phyloP scores from a whole-genome alignment of 2,113 vertebrate genomes.

The Pogona vitticeps region DNA sequence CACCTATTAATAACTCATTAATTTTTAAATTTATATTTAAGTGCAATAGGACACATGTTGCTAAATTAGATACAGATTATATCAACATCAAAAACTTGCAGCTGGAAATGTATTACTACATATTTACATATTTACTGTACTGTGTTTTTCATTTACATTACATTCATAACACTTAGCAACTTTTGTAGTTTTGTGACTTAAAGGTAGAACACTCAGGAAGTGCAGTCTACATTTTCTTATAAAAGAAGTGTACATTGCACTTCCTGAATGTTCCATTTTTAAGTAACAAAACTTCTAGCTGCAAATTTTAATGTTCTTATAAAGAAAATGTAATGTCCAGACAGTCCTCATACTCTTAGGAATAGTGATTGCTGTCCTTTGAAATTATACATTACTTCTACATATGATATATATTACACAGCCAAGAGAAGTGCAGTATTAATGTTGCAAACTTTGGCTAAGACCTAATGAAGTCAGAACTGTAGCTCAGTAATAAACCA shows the following conservation, averaged over 20 bases:
- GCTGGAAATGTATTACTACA: conserved; percentile 39
- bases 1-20: conserved; percentile 59
- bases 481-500: not conserved
- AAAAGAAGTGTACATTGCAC: no score
- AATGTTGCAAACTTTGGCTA: not conserved
- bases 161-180: conserved; percentile 25
- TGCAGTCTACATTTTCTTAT: no score
- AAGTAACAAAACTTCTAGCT: no score
- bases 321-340: no score
- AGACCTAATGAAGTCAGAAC: not conserved
- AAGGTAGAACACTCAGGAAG: conserved; percentile 43
- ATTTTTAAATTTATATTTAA: conserved; percentile 56
- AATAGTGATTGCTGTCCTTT: rapidly evolving
- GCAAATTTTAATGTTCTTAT: no score
- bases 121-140: conserved; percentile 46
- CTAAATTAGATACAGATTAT: conserved; percentile 33
- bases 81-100: conserved; percentile 3
- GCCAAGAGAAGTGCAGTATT: not conserved
- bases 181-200: not conserved
- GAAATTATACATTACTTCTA: not conserved
- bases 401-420: not conserved
- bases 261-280: no score
- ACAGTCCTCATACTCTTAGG: not conserved
- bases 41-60: conserved; percentile 41
- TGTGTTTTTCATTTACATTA: conserved; percentile 41